Evolutionary conservation across 1,140 invertebrate species (phyloP).

Genomic region (Rhysida immarginata): DNA sequence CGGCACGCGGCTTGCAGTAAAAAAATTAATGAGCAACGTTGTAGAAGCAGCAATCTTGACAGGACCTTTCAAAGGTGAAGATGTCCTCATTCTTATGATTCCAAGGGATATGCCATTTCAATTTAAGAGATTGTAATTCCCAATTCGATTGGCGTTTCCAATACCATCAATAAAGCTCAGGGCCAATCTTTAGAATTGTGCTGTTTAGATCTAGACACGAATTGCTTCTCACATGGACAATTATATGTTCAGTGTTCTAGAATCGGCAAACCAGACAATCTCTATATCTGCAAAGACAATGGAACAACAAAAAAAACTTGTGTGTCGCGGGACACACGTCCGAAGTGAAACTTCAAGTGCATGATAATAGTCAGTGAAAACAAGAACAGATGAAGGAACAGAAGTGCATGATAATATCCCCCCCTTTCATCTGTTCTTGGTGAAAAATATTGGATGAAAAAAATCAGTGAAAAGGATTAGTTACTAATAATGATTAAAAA

Average conservation of each 20-base stretch:
- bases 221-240: constrained; percentile 20
- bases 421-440: no score
- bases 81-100: constrained; percentile 30
- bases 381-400: no score
- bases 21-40: constrained; percentile 16
- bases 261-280: constrained; percentile 9
- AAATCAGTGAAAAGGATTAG: no score
- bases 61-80: constrained; percentile 30
- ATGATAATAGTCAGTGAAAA: no score
- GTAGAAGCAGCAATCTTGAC: constrained; percentile 27
- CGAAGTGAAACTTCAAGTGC: no score
- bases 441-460: no score
- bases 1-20: constrained; percentile 21
- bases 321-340: no score
- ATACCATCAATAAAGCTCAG: constrained; percentile 23
- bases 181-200: constrained; percentile 16
- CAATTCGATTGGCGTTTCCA: constrained; percentile 30
- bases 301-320: neutral
- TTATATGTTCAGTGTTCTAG: constrained; percentile 19
- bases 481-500: no score
- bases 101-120: constrained; percentile 26
- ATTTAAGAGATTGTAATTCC: constrained; percentile 21
- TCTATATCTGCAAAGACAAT: neutral
- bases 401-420: no score
- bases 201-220: constrained; percentile 6